Percentiles rank a stretch among this genome's conserved stretches.
Conservation (phyloP, 2,113 vertebrate species). For the Indicator maculatus region DNA sequence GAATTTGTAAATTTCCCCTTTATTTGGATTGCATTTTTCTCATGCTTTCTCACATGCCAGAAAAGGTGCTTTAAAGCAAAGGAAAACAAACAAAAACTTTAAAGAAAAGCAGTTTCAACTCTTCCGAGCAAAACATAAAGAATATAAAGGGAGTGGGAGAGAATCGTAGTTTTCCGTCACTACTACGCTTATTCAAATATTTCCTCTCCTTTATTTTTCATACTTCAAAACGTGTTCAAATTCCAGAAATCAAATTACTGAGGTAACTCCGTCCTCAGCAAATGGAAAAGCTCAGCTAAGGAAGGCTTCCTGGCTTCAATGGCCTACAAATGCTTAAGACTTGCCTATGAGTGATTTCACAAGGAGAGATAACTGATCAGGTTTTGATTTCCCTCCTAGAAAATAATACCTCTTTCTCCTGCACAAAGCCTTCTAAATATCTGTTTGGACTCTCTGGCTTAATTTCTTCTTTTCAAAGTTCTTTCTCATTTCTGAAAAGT, state of each 20-base stretch:
- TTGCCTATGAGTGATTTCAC: background rate
- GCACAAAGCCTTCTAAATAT: background rate
- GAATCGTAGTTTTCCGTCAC: background rate
- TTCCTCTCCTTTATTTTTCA: background rate
- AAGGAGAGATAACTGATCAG: background rate
- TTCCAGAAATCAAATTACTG: background rate
- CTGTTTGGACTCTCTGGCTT: background rate
- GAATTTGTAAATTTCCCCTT: background rate
- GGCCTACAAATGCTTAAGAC: fast-evolving
- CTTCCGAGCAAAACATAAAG: background rate
- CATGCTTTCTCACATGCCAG: background rate
- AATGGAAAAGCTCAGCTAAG: background rate
- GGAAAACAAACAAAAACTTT: background rate
- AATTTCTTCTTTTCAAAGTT: background rate
- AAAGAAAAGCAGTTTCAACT: background rate
- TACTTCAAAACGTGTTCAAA: background rate
- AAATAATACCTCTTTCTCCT: background rate
- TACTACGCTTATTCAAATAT: background rate
- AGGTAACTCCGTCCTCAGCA: background rate
- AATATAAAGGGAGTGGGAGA: background rate
- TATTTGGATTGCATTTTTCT: background rate
- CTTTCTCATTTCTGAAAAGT: background rate
- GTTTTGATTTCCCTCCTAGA: background rate
- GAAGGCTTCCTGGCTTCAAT: background rate
- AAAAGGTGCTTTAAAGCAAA: background rate